Evolutionary conservation across 2,888 invertebrate species (phyloP), one percentile per base, ranked within the genome.

Genomic region (Prostheceraeus crozeri): DNA sequence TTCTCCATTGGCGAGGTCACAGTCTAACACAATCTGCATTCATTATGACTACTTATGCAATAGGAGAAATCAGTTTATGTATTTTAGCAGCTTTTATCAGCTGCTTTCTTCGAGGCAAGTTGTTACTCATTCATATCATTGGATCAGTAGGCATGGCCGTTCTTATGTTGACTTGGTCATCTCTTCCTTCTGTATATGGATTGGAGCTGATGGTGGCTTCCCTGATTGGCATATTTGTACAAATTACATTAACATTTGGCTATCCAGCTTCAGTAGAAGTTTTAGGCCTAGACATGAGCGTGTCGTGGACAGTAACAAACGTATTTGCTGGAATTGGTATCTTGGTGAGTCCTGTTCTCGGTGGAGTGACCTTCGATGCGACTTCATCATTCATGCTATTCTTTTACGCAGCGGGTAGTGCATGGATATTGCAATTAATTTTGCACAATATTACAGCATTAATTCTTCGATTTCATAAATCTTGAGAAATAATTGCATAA

Each of bases 231-330:
- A 10, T 51, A 3, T 57, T 27, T 3, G 31, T 57, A 3, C 57
- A 57, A 30, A 14, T 57, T 11, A 28, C 52, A 10, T 57, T 57
- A 56, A 57, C 53, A 21, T 57, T 55, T 23, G 54, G 52, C 23
- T 57, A 57, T 57, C 57, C 57, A 11, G 54, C 57, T n/a, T 16
- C 57, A 25, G 57, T 27, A 8, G 57, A 57, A 23, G 54, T 57
- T 14, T 19, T 23, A 14, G 2, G 48, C 3, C 25, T 16, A 14
- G 48, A 48, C 19, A 14, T 16, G 4, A 25, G 14, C 48, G 14
- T 25, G 3, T 16, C 48, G 19, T 19, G 48, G 35, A 19, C 48
- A 19, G 25, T 23, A 23, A 48, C 48, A 19, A 3, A 19, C 14
- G 19, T 3, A 3, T 14, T 25, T 30, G 48, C 19, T 25, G 48